Evolutionary conservation across 2,888 invertebrate species (phyloP).

Genomic region (Celastrina argiolus): DNA sequence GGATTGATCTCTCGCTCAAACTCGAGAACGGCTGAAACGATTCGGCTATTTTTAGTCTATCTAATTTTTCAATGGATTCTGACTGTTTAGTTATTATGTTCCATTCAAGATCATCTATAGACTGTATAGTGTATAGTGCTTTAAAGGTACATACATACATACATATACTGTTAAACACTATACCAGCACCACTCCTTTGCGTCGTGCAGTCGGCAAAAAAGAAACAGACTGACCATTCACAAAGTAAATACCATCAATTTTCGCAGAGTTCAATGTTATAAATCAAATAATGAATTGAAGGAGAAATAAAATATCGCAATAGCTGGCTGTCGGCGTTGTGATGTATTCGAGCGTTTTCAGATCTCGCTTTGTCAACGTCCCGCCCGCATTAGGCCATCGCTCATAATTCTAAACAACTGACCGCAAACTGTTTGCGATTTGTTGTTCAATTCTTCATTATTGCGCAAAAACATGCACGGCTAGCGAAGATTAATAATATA

Average conservation of each 20-base stretch:
- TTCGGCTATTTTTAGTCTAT: no score
- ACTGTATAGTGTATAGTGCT: no score
- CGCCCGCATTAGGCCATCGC: slow-evolving; percentile 60
- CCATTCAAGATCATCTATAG: no score
- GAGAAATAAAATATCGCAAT: slow-evolving; percentile 75
- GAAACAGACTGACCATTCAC: neutral
- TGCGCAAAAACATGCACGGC: neutral
- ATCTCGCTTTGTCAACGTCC: slow-evolving; percentile 75
- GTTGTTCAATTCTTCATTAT: slow-evolving; percentile 26
- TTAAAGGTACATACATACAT: no score
- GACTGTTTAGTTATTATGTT: no score
- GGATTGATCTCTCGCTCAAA: no score
- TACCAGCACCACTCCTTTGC: no score
- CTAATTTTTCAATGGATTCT: no score
- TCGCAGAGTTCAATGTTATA: slow-evolving; percentile 51
- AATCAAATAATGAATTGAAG: slow-evolving; percentile 65
- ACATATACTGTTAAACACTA: no score
- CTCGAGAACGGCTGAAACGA: no score
- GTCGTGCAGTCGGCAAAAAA: no score
- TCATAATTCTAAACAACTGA: slow-evolving; percentile 44
- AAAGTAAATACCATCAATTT: slow-evolving; percentile 27
- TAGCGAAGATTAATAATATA: no score
- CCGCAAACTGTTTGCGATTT: slow-evolving; percentile 9
- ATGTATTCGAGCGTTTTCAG: slow-evolving; percentile 77
- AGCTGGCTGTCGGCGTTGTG: slow-evolving; percentile 68